These are phyloP conservation scores for Protosalanx chinensis DNA, from an alignment of 2,797 vertebrate species.

Conservation along the genomic window DNA sequence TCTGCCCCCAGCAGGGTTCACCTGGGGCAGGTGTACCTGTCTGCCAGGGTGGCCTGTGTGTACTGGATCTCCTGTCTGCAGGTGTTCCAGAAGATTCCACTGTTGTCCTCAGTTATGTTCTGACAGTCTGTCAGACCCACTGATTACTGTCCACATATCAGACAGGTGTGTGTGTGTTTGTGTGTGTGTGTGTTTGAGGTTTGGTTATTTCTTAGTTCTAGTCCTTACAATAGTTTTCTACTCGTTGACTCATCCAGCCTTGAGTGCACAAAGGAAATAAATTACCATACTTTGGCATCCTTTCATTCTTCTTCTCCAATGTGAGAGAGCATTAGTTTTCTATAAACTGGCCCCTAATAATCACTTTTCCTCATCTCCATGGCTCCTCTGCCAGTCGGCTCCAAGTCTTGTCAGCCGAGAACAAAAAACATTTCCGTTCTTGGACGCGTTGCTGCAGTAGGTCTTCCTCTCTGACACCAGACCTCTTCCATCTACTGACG, in stretches of 20 bases:
- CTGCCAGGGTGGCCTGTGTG: constrained; percentile 16
- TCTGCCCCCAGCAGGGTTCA: background rate
- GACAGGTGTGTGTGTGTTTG: constrained; percentile 34
- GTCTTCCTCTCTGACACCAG: constrained; percentile 15
- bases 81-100: constrained; percentile 41
- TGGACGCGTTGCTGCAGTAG: constrained; percentile 21
- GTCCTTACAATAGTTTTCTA: background rate
- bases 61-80: constrained; percentile 21
- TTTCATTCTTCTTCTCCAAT: background rate
- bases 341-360: constrained; percentile 15
- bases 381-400: constrained; percentile 27
- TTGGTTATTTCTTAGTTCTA: background rate
- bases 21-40: constrained; percentile 23
- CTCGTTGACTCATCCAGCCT: constrained; percentile 21
- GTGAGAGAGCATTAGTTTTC: constrained; percentile 23
- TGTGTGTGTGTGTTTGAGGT: constrained; percentile 19
- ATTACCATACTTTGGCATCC: constrained; percentile 15
- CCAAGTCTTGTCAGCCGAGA: constrained; percentile 16
- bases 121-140: constrained; percentile 37
- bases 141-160: constrained; percentile 41
- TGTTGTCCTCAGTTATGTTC: constrained; percentile 30
- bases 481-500: background rate
- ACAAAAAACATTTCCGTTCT: background rate
- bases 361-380: constrained; percentile 22
- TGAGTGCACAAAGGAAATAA: background rate